These are phyloP conservation scores for Bombus confusus DNA, from an alignment of 1,140 invertebrate species.

Conservation along the genomic window DNA sequence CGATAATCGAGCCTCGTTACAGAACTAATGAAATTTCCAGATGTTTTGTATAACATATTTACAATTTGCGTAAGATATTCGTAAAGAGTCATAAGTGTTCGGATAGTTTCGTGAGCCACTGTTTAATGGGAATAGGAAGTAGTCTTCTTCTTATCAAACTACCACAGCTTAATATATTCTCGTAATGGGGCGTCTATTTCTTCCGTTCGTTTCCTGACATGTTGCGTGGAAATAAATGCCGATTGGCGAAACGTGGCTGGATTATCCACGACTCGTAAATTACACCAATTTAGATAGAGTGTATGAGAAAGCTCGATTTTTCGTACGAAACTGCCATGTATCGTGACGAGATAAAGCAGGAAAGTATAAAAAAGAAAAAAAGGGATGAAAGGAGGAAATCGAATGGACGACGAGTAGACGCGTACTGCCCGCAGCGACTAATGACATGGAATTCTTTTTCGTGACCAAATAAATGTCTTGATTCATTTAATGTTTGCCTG, in stretches of 20 bases:
- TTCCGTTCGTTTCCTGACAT: neutral
- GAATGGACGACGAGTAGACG: neutral
- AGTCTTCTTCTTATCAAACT: neutral
- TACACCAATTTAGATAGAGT: conserved; percentile 47
- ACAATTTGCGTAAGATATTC: too few species aligned
- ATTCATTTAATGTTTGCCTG: conserved; percentile 73
- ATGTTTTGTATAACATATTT: too few species aligned
- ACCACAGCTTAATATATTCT: neutral
- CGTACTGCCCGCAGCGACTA: conserved; percentile 39
- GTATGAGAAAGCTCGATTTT: conserved; percentile 28
- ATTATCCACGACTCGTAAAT: conserved; percentile 18
- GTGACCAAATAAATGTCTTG: conserved; percentile 76
- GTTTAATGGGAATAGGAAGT: neutral
- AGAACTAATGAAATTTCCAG: too few species aligned
- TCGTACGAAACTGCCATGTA: conserved; percentile 32
- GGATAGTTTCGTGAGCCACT: too few species aligned
- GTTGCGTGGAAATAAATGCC: conserved; percentile 17
- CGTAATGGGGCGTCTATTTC: too few species aligned
- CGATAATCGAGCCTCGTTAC: too few species aligned
- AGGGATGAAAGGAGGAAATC: conserved; percentile 11
- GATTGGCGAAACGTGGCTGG: neutral
- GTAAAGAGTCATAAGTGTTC: too few species aligned
- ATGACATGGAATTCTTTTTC: conserved; percentile 69
- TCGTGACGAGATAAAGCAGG: conserved; percentile 55
- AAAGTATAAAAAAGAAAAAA: neutral